These are phyloP conservation scores for Hofmannophila pseudospretella DNA, from an alignment of 2,888 invertebrate genomes.

Conservation along the genomic window DNA sequence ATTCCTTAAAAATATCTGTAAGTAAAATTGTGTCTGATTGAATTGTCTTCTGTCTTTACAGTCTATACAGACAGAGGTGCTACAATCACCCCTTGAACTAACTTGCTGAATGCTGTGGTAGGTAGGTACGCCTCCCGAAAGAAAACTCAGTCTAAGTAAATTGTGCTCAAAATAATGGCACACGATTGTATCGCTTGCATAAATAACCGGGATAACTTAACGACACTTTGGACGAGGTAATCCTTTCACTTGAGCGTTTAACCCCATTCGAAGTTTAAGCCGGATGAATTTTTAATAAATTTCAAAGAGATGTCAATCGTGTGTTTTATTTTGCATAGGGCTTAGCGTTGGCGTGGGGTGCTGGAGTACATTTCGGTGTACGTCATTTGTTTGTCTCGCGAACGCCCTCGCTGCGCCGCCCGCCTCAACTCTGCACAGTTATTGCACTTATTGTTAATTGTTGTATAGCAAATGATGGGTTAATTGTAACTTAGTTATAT, in stretches of 20 bases:
- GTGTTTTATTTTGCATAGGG: constrained; percentile 78
- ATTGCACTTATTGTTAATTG: constrained; percentile 66
- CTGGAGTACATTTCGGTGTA: constrained; percentile 75
- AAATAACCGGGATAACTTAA: constrained; percentile 30
- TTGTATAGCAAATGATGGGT: constrained; percentile 67
- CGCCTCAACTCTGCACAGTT: constrained; percentile 17
- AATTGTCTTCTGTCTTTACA: too few species aligned
- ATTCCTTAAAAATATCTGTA: too few species aligned
- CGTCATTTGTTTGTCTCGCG: constrained; percentile 68
- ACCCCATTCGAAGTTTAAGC: constrained; percentile 69
- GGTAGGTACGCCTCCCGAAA: too few species aligned
- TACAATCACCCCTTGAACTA: too few species aligned
- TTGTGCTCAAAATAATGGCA: too few species aligned
- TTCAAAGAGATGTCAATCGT: constrained; percentile 76
- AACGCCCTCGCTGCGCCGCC: constrained; percentile 27
- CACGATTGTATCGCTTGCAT: constrained; percentile 2
- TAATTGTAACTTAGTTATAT: too few species aligned
- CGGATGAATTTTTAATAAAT: constrained; percentile 75
- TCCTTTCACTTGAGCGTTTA: constrained; percentile 72
- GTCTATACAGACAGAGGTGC: too few species aligned
- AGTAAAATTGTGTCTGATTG: too few species aligned
- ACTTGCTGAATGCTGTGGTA: too few species aligned
- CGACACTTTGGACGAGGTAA: constrained; percentile 42
- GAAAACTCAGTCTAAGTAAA: too few species aligned
- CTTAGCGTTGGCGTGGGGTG: constrained; percentile 56